phyloP scores from a whole-genome alignment of 2,888 invertebrate genomes.

The Thysanoteuthis rhombus region DNA sequence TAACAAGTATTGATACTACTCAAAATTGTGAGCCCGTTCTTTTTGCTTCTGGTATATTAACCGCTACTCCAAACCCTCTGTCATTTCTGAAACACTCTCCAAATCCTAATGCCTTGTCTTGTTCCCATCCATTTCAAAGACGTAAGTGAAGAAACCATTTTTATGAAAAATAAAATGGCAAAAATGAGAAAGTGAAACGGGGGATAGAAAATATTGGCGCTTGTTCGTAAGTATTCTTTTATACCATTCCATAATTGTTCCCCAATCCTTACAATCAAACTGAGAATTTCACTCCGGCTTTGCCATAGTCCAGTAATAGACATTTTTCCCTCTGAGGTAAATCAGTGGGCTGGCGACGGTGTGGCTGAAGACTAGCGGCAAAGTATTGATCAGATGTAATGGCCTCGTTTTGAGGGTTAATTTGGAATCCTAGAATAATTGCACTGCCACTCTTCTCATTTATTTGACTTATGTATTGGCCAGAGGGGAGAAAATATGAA shows the following conservation, averaged over 20 bases:
- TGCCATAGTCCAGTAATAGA: background rate
- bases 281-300: background rate
- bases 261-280: background rate
- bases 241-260: no score
- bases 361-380: background rate
- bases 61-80: no score
- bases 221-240: background rate
- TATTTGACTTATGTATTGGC: background rate
- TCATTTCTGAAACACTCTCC: no score
- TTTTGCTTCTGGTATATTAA: no score
- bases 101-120: no score
- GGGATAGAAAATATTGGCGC: no score
- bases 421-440: background rate
- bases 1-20: no score
- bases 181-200: background rate
- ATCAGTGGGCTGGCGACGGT: background rate
- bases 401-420: background rate
- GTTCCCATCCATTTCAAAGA: no score
- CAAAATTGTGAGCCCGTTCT: no score
- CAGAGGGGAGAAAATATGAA: background rate
- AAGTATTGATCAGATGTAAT: background rate
- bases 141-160: background rate
- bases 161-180: background rate
- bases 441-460: background rate
- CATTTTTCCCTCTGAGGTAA: background rate